Percentiles rank a stretch among this genome's conserved stretches.
These are phyloP conservation scores for Tipula vernalis DNA, from an alignment of 2,888 invertebrate species.

Conservation along the genomic window DNA sequence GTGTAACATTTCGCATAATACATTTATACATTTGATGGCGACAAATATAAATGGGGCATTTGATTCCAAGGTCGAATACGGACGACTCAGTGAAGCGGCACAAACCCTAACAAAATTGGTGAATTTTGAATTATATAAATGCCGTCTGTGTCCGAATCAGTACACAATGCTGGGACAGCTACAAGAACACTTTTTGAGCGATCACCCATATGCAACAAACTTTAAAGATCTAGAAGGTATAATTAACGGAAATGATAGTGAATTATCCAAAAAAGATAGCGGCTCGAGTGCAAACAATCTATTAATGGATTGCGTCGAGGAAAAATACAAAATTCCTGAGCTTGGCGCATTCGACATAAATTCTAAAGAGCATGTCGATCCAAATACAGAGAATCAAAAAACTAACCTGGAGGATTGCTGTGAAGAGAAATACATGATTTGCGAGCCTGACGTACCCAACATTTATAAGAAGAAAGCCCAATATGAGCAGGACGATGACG, in stretches of 20 bases:
- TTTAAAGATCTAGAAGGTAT: slow-evolving; percentile 10
- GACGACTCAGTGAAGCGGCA: too few relatives aligned
- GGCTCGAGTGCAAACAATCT: background rate
- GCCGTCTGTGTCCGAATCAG: slow-evolving; percentile 24
- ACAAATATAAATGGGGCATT: too few relatives aligned
- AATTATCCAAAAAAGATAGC: background rate
- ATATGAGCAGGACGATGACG: background rate
- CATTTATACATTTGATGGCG: slow-evolving; percentile 11
- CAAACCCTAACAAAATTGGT: too few relatives aligned
- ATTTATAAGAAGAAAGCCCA: background rate
- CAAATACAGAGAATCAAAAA: background rate
- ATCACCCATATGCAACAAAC: slow-evolving; percentile 19
- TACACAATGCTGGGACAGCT: slow-evolving; percentile 17
- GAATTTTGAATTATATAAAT: slow-evolving; percentile 29
- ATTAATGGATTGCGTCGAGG: background rate
- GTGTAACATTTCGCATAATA: slow-evolving; percentile 29
- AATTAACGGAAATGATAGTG: background rate
- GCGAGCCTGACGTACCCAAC: background rate
- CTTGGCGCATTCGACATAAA: background rate
- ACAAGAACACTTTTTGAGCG: background rate
- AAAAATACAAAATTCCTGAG: background rate
- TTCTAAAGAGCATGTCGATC: background rate
- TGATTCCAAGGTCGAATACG: too few relatives aligned
- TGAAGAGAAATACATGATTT: background rate
- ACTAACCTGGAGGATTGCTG: background rate